Evolutionary conservation across 2,113 vertebrate genomes (phyloP).

Genomic region (Argyrosomus japonicus): DNA sequence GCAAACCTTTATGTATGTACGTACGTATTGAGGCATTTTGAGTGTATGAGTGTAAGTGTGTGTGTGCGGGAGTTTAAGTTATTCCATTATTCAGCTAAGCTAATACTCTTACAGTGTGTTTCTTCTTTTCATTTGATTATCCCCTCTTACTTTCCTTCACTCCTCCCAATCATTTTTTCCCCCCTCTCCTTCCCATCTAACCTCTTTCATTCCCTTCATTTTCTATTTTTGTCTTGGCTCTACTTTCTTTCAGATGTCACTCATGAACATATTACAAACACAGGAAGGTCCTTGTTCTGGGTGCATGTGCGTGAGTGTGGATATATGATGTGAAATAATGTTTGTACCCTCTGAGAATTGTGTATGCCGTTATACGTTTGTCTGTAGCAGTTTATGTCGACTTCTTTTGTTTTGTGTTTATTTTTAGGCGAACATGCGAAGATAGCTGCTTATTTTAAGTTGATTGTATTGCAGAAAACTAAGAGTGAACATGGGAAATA

Average conservation of each 20-base stretch:
- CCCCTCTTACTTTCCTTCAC: conserved; percentile 28
- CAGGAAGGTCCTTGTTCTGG: background rate
- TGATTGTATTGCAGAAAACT: conserved; percentile 56
- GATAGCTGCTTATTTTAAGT: conserved; percentile 51
- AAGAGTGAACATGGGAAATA: conserved; percentile 70
- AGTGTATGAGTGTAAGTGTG: conserved; percentile 16
- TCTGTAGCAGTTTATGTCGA: conserved; percentile 34
- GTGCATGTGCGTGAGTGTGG: conserved; percentile 7
- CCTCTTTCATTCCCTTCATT: conserved; percentile 23
- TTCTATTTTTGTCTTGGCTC: background rate
- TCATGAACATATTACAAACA: conserved; percentile 35
- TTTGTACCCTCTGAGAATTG: background rate
- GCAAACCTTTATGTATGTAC: conserved; percentile 61
- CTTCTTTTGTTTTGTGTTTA: conserved; percentile 42
- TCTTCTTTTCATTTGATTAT: conserved; percentile 68
- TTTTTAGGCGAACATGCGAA: conserved; percentile 24
- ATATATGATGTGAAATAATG: conserved; percentile 22
- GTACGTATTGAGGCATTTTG: conserved; percentile 33
- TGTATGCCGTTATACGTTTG: conserved; percentile 38
- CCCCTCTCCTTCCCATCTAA: conserved; percentile 21
- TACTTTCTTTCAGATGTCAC: conserved; percentile 30
- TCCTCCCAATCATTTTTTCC: conserved; percentile 29
- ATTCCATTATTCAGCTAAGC: conserved; percentile 68
- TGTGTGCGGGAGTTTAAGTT: conserved; percentile 47
- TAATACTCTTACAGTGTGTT: conserved; percentile 66